Percentiles rank a stretch among this genome's conserved stretches.
Conservation (phyloP, 2,888 invertebrate species). For the Ichneumoninae sp. region DNA sequence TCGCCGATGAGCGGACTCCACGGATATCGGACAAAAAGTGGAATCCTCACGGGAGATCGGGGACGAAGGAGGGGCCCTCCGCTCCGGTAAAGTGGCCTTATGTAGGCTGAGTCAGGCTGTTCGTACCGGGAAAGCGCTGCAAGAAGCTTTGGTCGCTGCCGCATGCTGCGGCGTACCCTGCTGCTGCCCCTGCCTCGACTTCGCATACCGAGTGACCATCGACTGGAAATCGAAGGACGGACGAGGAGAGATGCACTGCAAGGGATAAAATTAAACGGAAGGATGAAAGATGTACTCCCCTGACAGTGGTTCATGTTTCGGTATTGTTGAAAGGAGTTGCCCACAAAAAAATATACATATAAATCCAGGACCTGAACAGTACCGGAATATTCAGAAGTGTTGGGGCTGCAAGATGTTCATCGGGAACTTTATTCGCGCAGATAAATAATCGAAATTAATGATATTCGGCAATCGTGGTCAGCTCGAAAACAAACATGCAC, state of each 20-base stretch:
- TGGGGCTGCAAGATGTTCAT: background rate
- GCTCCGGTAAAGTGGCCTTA: slow-evolving; percentile 78
- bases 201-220: slow-evolving; percentile 56
- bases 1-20: slow-evolving; percentile 49
- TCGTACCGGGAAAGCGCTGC: slow-evolving; percentile 77
- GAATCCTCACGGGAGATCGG: slow-evolving; percentile 72
- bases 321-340: background rate
- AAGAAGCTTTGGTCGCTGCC: slow-evolving; percentile 73
- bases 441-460: background rate
- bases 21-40: slow-evolving; percentile 77
- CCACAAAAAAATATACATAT: background rate
- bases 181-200: slow-evolving; percentile 33
- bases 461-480: too few species aligned
- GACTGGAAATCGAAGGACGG: slow-evolving; percentile 53
- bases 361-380: background rate
- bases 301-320: background rate
- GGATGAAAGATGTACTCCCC: slow-evolving; percentile 8
- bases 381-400: background rate
- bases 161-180: slow-evolving; percentile 43
- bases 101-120: slow-evolving; percentile 78
- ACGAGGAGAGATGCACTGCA: background rate
- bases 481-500: too few species aligned
- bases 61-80: slow-evolving; percentile 65
- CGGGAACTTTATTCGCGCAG: background rate
- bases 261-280: slow-evolving; percentile 12